Evolutionary conservation across 2,113 vertebrate genomes (phyloP), one percentile per base, ranked within the genome.

Genomic region (Hylia prasina): DNA sequence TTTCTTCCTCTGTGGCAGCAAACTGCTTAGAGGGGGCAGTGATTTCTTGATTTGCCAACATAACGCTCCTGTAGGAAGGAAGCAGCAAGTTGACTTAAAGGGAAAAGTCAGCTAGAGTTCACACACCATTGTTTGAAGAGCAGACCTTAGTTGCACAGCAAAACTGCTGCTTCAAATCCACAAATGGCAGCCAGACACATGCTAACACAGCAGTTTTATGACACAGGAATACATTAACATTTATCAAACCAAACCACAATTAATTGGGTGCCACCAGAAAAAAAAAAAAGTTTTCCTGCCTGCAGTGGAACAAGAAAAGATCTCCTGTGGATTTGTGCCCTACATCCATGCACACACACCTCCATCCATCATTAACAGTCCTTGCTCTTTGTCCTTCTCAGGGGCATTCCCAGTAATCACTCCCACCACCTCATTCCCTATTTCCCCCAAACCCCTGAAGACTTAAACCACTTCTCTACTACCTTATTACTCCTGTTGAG

Each of bases 181-280:
- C 89, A 90, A 91, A 72, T 64, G 73, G 91, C 80, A 85, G 81
- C 93, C 87, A 94, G 91, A 87, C 84, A 88, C 78, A 7, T 23
- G 82, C 94, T 96, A 73, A 83, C 64, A 9, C 91, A 83, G 93
- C 93, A 88, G 20, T 92, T 94, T 54, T 30, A 30, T 23, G 58
- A 66, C 68, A 77, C 0, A 53, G 73, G 89, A 89, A 92, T 79
- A 87, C 47, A 89, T 95, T 94, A 94, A 84, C 77, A 87, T 94
- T 93, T 87, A 89, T 92, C 89, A 87, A 84, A 75, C 48, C 71
- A 65, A 94, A 78, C 50, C 22, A 66, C 64, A 92, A 92, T 91
- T 83, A 95, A 92, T 89, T 71, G 83, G 27, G 69, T 92, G 77
- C 80, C 83, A 83, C 60, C 47, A 78, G 76, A 33, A 82, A 64